Base-by-base conservation (phyloP, 2,888 invertebrate genomes). In the Ctenicera cuprea region DNA sequence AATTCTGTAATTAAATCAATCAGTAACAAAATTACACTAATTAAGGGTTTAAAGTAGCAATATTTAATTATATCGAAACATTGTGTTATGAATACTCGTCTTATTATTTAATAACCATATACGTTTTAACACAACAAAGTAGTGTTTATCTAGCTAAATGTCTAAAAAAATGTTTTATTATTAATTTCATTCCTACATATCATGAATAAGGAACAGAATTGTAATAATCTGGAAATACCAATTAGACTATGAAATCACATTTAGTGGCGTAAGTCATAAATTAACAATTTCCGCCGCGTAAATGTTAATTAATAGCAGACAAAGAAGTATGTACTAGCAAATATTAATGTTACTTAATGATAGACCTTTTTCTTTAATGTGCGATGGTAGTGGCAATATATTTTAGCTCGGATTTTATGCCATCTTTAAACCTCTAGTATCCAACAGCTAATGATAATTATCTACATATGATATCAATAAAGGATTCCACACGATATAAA, bases 401-500 rank as follows among this genome's bases (percentile, higher is more conserved):
- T 18, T 12, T 45, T n/a, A 2, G 5, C 16, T 16, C n/a, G 4
- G 18, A 16, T 4, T 9, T 18, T n/a, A n/a, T n/a, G n/a, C n/a
- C n/a, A n/a, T 7, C 11, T 18, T 48, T 5, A 11, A 20, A 11
- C 11, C n/a, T 45, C 16, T 3, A 48, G 78, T 73, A 68, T 77
- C 81, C 82, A 80, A 74, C 82, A 76, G 81, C 76, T 79, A 65
- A 37, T 65, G 74, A 77, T 82, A 81, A 81, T 81, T 81, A 81
- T 80, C 81, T 80, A 78, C 77, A 77, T 80, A 75, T 79, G 80
- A 80, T 80, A 81, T 81, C 80, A 80, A 80, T 80, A 74, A 75
- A 71, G 77, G 76, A 77, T 76, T 77, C 70, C 52, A 64, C 63
- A 54, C 22, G 22, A 48, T 59, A 50, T 38, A 62, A 61, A 73